Percentiles rank a stretch among this genome's conserved stretches.
Conservation (phyloP, 2,888 invertebrate species). For the Drosophila quasianomalipes region DNA sequence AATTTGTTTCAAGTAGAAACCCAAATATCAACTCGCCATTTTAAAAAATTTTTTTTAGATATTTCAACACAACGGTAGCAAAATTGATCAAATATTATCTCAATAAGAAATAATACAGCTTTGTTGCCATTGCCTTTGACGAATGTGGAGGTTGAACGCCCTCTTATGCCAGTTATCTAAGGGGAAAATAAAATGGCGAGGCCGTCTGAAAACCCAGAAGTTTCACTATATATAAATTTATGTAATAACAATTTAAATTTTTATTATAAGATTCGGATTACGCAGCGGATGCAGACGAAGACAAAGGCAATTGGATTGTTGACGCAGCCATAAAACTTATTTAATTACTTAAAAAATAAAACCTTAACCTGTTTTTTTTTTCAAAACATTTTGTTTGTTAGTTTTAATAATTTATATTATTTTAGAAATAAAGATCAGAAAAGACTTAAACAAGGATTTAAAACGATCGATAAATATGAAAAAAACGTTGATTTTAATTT, state of each 20-base stretch:
- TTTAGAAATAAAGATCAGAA: too few relatives aligned
- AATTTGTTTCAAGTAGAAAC: not conserved
- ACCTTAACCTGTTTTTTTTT: too few relatives aligned
- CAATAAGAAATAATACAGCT: not conserved
- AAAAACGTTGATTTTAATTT: too few relatives aligned
- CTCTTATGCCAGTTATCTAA: accelerated
- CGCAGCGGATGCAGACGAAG: too few relatives aligned
- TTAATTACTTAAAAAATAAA: too few relatives aligned
- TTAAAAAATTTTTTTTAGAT: too few relatives aligned
- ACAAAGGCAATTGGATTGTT: not conserved
- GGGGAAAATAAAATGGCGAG: not conserved
- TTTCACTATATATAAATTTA: too few relatives aligned
- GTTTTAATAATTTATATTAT: too few relatives aligned
- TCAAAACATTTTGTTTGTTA: too few relatives aligned
- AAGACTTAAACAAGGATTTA: too few relatives aligned
- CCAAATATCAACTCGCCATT: not conserved
- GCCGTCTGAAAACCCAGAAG: not conserved
- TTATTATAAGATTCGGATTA: not conserved
- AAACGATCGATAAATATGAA: too few relatives aligned
- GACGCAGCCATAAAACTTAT: not conserved
- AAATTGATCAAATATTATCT: not conserved
- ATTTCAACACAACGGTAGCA: not conserved
- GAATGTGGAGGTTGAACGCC: not conserved
- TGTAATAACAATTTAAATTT: not conserved
- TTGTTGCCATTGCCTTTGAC: not conserved